These are phyloP conservation scores for Lutjanus erythropterus DNA, from an alignment of 2,113 vertebrate species.

Conservation along the genomic window DNA sequence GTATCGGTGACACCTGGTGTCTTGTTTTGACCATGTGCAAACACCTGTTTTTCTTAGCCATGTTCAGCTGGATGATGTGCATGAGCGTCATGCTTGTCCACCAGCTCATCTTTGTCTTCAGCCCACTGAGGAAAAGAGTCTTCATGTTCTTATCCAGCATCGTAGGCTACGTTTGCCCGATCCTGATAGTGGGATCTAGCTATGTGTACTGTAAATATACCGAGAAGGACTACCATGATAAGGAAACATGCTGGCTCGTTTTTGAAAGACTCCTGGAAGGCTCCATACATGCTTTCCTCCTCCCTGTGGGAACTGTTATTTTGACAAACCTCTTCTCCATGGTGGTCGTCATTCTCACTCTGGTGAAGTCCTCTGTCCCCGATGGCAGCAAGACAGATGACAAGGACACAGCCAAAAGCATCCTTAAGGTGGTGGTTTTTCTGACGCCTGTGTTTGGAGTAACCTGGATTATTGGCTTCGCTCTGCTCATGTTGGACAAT, in stretches of 20 bases:
- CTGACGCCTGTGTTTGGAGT: constrained; percentile 86
- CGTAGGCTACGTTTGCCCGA: constrained; percentile 90
- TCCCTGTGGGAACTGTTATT: constrained; percentile 89
- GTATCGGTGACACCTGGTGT: constrained; percentile 71
- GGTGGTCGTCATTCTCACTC: constrained; percentile 90
- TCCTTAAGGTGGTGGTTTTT: constrained; percentile 84
- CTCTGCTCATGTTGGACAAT: constrained; percentile 8
- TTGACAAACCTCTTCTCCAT: constrained; percentile 90
- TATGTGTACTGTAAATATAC: constrained; percentile 85
- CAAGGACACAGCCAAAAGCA: constrained; percentile 82
- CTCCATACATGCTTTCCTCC: constrained; percentile 89
- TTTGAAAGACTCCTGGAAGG: constrained; percentile 78
- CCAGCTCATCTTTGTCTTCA: constrained; percentile 93
- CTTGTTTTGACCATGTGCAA: constrained; percentile 84
- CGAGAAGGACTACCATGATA: constrained; percentile 70
- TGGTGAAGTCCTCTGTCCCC: constrained; percentile 85
- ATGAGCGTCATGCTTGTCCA: constrained; percentile 94
- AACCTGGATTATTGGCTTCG: constrained; percentile 84
- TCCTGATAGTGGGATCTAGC: constrained; percentile 86
- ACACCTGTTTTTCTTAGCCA: constrained; percentile 92
- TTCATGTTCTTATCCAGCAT: constrained; percentile 88
- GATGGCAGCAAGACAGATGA: constrained; percentile 76
- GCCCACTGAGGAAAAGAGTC: constrained; percentile 88
- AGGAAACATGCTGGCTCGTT: constrained; percentile 88
- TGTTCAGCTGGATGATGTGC: constrained; percentile 97